Base-by-base conservation (phyloP, 2,888 invertebrate species). In the Slavum lentiscoides region DNA sequence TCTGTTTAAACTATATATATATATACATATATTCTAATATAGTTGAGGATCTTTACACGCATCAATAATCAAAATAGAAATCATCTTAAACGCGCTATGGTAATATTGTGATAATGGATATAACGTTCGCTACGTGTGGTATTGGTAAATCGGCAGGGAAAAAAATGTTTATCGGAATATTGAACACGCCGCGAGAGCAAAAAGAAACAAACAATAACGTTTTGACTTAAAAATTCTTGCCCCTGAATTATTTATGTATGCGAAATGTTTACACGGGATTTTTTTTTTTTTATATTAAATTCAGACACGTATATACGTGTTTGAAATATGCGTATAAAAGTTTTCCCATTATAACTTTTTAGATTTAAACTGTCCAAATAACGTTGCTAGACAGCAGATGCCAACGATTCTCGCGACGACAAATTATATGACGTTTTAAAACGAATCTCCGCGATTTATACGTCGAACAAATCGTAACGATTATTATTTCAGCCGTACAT, bases 331-430 rank as follows among this genome's bases (percentile, higher is more conserved):
- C 77, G 62, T 37, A 62, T 17, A 69, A 77, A 77, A 77, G 68
- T 77, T 77, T 77, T 62, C 61, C 77, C 69, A 77, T 77, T 77
- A 77, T 77, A 77, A 77, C 77, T 77, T 77, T 77, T 62, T 77
- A 77, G 77, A 77, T 77, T 77, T 77, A 77, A 77, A 69, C 77
- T 62, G 77, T 77, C 77, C 62, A 19, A 77, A 77, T 77, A 70
- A 62, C 17, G 30, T 30, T 30, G 30, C 53, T 77, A 77, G 77
- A 43, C 76, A 68, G 68, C 77, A 77, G 77, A 77, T 77, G 77
- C 77, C 61, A 49, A 53, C 62, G 17, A 68, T 68, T 39, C 43
- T 15, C 68, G 17, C 62, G 37, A 39, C 61, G 19, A n/a, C 49
- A 62, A 62, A 74, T 30, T 17, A 67, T 17, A 67, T 49, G 23